These are phyloP conservation scores for Cryptotis parvus DNA, from an alignment of 2,113 vertebrate genomes.

Conservation along the genomic window DNA sequence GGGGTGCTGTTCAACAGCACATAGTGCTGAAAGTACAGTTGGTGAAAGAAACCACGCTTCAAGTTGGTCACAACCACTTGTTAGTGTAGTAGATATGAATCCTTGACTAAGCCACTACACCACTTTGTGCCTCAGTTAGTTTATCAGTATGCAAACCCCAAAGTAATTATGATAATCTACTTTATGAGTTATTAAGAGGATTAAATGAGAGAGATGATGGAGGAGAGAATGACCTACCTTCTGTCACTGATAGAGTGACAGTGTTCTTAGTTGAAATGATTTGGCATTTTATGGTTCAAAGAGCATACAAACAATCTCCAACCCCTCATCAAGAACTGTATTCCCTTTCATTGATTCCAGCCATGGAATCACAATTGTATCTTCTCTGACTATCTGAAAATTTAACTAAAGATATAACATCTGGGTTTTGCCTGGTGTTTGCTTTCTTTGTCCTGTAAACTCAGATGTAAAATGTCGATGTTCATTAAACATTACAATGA, in stretches of 20 bases:
- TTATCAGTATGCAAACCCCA: background rate
- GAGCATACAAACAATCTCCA: background rate
- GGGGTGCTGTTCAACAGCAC: too few relatives aligned
- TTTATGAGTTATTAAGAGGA: background rate
- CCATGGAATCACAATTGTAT: too few relatives aligned
- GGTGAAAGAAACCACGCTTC: background rate
- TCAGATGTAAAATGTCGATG: background rate
- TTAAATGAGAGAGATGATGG: background rate
- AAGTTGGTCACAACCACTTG: background rate
- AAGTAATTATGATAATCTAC: background rate
- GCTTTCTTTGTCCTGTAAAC: background rate
- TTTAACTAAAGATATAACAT: too few relatives aligned
- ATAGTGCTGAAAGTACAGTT: too few relatives aligned
- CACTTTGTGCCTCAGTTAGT: background rate
- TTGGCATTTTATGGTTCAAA: background rate
- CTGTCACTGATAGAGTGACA: background rate
- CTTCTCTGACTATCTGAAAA: too few relatives aligned
- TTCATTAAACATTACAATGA: background rate
- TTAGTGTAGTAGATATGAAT: background rate
- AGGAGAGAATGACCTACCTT: too few relatives aligned
- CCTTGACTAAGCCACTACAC: background rate
- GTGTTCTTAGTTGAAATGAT: conserved; percentile 6
- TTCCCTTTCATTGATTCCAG: too few relatives aligned
- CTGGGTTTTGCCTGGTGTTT: too few relatives aligned
- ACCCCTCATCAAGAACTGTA: background rate